A percentile compares a stretch with the other conserved stretches of the same genome.
Evolutionary conservation across 2,888 invertebrate species (phyloP).

Genomic region (Ennomos erosarius): DNA sequence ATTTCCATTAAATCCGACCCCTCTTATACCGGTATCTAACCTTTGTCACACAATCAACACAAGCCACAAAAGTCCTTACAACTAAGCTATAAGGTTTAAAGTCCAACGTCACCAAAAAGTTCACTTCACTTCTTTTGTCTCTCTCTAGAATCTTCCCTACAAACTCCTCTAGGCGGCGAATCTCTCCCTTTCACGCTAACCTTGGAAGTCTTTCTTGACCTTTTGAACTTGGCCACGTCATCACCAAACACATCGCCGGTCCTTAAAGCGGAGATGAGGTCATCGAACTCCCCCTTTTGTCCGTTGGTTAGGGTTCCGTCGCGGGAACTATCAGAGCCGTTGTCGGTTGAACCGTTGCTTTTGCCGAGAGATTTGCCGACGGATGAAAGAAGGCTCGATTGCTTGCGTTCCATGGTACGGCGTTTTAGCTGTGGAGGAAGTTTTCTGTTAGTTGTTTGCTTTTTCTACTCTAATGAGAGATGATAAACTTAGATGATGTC

Average conservation of each 20-base stretch:
- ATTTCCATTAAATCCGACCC: too few relatives aligned
- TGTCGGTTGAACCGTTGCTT: conserved; percentile 79
- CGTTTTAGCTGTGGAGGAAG: conserved; percentile 88
- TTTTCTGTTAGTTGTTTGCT: too few relatives aligned
- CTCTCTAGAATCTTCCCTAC: conserved; percentile 79
- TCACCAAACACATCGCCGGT: conserved; percentile 98
- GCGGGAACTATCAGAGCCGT: conserved; percentile 69
- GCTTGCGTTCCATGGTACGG: conserved; percentile 94
- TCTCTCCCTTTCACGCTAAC: conserved; percentile 74
- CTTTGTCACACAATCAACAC: too few relatives aligned
- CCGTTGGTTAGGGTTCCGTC: conserved; percentile 73
- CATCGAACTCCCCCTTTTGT: conserved; percentile 96
- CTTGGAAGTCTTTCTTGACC: conserved; percentile 78
- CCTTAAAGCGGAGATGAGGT: conserved; percentile 96
- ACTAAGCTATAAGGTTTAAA: conserved; percentile 31
- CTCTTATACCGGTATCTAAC: too few relatives aligned
- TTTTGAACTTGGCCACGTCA: conserved; percentile 95
- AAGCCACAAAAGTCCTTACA: too few relatives aligned
- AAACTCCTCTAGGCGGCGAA: conserved; percentile 72
- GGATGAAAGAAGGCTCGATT: conserved; percentile 91
- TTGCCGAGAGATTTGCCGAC: conserved; percentile 90
- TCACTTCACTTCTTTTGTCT: conserved; percentile 72
- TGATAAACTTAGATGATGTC: too few relatives aligned
- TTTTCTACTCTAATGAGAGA: too few relatives aligned
- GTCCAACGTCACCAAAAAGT: conserved; percentile 33